Conservation (phyloP, 2,113 vertebrate species). For the Semnornis frantzii region DNA sequence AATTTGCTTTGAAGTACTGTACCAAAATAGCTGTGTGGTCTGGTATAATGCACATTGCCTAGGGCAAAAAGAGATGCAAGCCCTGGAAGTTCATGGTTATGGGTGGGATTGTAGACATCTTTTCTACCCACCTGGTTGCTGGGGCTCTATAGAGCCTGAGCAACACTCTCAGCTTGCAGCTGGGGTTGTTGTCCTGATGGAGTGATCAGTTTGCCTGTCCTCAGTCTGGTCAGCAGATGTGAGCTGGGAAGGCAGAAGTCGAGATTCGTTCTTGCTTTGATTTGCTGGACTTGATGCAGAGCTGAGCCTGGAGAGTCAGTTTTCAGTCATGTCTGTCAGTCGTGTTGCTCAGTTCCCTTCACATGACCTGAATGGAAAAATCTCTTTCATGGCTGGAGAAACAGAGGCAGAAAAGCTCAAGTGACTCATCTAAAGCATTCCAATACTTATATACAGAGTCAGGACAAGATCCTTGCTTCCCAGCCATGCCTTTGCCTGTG, state of each 20-base stretch:
- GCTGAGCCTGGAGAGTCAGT: neutral
- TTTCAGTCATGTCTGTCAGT: neutral
- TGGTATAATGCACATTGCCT: neutral
- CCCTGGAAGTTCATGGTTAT: neutral
- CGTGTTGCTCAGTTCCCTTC: neutral
- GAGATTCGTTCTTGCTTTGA: neutral
- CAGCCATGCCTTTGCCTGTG: neutral
- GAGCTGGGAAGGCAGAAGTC: neutral
- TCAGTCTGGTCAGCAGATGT: neutral
- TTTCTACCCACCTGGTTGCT: neutral
- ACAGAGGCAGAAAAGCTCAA: neutral
- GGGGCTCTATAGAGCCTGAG: neutral
- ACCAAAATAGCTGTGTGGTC: neutral
- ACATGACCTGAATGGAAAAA: neutral
- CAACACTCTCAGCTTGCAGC: neutral
- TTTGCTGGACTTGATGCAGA: neutral
- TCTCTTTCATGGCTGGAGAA: neutral
- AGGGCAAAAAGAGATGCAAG: neutral
- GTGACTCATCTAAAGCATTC: neutral
- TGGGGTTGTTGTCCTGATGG: neutral
- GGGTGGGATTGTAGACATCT: neutral
- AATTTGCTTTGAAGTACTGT: neutral
- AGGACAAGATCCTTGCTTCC: neutral
- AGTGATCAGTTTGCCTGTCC: accelerated
- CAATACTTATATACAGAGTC: neutral